Evolutionary conservation across 2,888 invertebrate species (phyloP).

Genomic region (Osedax frankpressi): DNA sequence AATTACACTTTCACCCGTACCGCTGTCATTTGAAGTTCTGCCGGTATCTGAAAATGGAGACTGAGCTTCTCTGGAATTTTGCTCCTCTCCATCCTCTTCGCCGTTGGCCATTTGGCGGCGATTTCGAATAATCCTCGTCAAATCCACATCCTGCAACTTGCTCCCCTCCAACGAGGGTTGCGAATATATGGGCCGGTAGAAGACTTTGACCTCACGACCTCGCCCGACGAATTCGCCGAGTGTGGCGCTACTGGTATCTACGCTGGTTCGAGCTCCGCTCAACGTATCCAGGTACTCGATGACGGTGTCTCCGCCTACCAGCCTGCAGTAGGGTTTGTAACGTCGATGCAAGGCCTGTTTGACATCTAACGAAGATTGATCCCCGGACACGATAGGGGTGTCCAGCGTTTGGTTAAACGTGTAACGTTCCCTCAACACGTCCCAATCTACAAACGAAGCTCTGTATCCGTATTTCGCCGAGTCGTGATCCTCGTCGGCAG

Average conservation of each 20-base stretch:
- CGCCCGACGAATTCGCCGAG: conserved; percentile 17
- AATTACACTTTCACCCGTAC: no score
- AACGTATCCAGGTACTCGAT: not conserved
- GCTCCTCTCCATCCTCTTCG: no score
- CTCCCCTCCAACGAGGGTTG: no score
- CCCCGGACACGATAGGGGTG: not conserved
- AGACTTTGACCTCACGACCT: not conserved
- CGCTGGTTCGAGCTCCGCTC: not conserved
- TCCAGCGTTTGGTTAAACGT: conserved; percentile 19
- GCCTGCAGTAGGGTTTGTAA: conserved; percentile 22
- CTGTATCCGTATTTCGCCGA: conserved; percentile 26
- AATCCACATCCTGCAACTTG: no score
- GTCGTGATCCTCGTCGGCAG: conserved; percentile 15
- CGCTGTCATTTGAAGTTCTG: no score
- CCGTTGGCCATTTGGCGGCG: no score
- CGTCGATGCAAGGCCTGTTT: conserved; percentile 25
- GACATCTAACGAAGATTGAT: conserved; percentile 14
- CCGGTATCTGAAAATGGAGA: no score
- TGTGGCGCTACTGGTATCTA: no score
- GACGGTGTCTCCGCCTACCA: conserved; percentile 22
- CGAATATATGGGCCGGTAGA: conserved; percentile 2
- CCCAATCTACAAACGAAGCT: conserved; percentile 23
- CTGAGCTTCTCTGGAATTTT: no score
- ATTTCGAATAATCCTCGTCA: no score
- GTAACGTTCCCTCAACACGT: conserved; percentile 22